These are phyloP conservation scores for Gila robusta DNA, from an alignment of 2,797 vertebrate genomes.

Conservation along the genomic window DNA sequence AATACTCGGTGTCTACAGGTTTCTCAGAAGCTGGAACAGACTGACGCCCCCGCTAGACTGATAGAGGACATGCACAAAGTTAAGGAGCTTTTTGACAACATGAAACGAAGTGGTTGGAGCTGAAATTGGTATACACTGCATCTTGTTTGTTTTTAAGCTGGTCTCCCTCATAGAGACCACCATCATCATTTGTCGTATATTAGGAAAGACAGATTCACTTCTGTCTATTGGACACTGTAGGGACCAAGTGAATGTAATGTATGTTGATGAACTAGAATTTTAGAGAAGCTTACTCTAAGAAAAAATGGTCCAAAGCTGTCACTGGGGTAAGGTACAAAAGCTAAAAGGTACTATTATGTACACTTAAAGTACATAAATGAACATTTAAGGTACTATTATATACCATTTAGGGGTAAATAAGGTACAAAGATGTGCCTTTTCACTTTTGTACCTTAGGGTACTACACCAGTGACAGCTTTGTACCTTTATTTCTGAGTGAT, in stretches of 20 bases:
- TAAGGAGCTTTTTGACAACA: slow-evolving; percentile 70
- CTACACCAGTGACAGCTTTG: no score
- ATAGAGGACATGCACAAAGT: slow-evolving; percentile 72
- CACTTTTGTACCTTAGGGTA: no score
- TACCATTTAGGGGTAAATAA: no score
- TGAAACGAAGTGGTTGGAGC: slow-evolving; percentile 72
- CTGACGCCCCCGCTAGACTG: slow-evolving; percentile 64
- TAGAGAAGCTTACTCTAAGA: not conserved
- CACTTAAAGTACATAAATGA: no score
- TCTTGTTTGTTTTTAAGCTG: not conserved
- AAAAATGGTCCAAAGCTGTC: no score
- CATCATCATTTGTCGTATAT: not conserved
- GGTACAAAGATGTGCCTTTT: no score
- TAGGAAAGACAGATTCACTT: not conserved
- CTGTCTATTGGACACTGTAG: not conserved
- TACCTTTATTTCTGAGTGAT: not conserved
- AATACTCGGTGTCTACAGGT: slow-evolving; percentile 67
- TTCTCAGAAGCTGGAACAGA: slow-evolving; percentile 70
- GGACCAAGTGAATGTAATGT: slow-evolving; percentile 10
- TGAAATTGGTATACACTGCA: slow-evolving; percentile 56
- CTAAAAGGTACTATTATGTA: no score
- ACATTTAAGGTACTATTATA: no score
- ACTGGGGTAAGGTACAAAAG: no score
- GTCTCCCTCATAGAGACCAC: not conserved
- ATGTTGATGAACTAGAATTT: not conserved